These are phyloP conservation scores for Acromyrmex charruanus DNA, from an alignment of 1,140 invertebrate species.

Conservation along the genomic window DNA sequence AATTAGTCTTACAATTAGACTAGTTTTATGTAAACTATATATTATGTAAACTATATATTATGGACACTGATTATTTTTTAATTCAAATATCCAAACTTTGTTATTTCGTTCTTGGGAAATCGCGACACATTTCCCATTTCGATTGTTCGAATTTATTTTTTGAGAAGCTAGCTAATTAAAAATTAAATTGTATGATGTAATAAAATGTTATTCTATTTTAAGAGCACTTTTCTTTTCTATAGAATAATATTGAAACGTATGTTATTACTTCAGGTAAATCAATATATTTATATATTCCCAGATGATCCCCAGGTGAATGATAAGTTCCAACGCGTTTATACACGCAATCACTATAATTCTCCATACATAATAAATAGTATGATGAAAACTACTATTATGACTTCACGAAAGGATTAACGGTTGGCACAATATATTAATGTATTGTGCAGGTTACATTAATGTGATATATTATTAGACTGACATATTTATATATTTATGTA, in stretches of 20 bases:
- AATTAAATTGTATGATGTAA: not conserved
- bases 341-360: not conserved
- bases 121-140: not conserved
- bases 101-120: not conserved
- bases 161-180: not conserved
- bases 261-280: not conserved
- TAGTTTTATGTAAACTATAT: no score
- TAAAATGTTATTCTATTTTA: not conserved
- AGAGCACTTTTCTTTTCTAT: not conserved
- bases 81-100: no score
- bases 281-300: not conserved
- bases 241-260: not conserved
- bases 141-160: constrained; percentile 7
- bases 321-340: not conserved
- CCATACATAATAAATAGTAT: not conserved
- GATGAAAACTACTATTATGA: not conserved
- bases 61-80: no score
- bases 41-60: no score
- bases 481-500: not conserved
- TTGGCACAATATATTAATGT: not conserved
- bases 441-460: not conserved
- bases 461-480: not conserved
- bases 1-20: no score
- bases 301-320: not conserved
- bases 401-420: constrained; percentile 17